Percentiles rank a stretch among this genome's conserved stretches.
Conservation (phyloP, 2,797 vertebrate genomes). For the Pampus argenteus region DNA sequence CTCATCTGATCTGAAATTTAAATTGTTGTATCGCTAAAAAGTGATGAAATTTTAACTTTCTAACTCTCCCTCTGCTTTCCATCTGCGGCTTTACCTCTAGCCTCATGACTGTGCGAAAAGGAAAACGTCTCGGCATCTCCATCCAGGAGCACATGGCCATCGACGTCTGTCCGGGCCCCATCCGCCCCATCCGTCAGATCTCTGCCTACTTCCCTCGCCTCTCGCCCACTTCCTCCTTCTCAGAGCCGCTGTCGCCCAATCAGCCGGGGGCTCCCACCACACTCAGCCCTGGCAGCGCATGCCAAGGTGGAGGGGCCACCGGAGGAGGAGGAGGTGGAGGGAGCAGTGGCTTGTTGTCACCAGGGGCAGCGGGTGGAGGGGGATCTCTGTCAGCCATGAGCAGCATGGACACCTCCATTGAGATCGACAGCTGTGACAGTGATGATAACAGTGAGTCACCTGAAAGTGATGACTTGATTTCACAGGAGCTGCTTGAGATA, state of each 20-base stretch:
- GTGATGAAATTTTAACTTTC: neutral
- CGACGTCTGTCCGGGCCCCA: slow-evolving; percentile 88
- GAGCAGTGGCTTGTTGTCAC: slow-evolving; percentile 75
- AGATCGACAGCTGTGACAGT: slow-evolving; percentile 88
- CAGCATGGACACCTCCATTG: slow-evolving; percentile 87
- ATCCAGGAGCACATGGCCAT: slow-evolving; percentile 93
- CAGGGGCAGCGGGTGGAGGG: slow-evolving; percentile 72
- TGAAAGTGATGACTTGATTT: slow-evolving; percentile 34
- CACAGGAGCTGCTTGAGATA: neutral
- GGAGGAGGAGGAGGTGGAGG: slow-evolving; percentile 51
- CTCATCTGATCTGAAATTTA: neutral
- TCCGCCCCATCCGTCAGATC: slow-evolving; percentile 88
- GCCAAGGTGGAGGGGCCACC: slow-evolving; percentile 45
- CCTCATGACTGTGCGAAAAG: slow-evolving; percentile 82
- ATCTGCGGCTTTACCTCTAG: slow-evolving; percentile 46
- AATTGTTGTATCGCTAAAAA: neutral
- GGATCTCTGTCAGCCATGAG: slow-evolving; percentile 84
- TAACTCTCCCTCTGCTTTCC: neutral
- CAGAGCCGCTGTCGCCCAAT: slow-evolving; percentile 72
- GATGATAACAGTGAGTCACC: slow-evolving; percentile 87
- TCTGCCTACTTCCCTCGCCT: slow-evolving; percentile 90
- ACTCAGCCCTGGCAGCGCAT: slow-evolving; percentile 59
- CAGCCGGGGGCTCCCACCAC: slow-evolving; percentile 63
- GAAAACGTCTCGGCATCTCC: slow-evolving; percentile 84
- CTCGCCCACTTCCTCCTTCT: slow-evolving; percentile 82